phyloP scores from a whole-genome alignment of 2,888 invertebrate species.

The Hemaris fuciformis region DNA sequence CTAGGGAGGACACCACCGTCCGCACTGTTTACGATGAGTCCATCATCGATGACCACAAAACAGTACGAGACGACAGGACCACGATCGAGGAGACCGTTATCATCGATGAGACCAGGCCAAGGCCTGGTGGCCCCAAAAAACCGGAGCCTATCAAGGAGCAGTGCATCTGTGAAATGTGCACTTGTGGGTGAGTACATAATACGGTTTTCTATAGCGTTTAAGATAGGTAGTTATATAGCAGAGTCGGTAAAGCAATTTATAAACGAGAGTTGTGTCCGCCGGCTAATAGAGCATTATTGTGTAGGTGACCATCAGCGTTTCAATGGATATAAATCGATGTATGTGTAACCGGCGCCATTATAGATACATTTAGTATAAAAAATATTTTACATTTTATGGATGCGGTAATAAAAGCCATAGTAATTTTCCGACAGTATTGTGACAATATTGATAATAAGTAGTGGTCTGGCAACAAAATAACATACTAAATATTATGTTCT shows the following conservation, averaged over 20 bases:
- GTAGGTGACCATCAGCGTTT: conserved; percentile 23
- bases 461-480: not conserved
- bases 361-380: not conserved
- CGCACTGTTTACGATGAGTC: conserved; percentile 73
- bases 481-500: conserved; percentile 18
- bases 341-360: conserved; percentile 15
- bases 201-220: not conserved
- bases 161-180: conserved; percentile 94
- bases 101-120: conserved; percentile 65
- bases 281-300: conserved; percentile 37
- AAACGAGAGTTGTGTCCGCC: conserved; percentile 20
- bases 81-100: conserved; percentile 60
- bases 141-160: conserved; percentile 85
- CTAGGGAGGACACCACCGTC: conserved; percentile 68
- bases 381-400: not conserved
- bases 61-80: conserved; percentile 72
- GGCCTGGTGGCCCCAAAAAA: conserved; percentile 68
- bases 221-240: not conserved
- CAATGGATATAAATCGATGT: conserved; percentile 16
- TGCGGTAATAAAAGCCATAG: not conserved
- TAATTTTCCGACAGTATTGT: not conserved
- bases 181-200: conserved; percentile 89
- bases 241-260: conserved; percentile 23
- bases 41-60: conserved; percentile 70
- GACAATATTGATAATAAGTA: not conserved